phyloP scores from a whole-genome alignment of 1,140 invertebrate species.

The Tetragnatha versicolor region DNA sequence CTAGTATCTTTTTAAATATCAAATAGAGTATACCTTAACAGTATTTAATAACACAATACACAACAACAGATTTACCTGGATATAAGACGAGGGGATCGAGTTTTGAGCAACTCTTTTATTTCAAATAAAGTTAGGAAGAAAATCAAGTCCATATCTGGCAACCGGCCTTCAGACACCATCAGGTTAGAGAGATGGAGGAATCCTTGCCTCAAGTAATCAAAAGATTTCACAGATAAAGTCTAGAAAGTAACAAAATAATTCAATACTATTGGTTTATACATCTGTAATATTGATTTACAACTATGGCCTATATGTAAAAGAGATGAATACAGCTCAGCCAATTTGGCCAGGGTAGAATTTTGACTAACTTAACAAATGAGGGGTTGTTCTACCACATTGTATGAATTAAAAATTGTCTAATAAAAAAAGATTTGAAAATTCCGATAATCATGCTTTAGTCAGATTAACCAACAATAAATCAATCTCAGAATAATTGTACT shows the following conservation, averaged over 20 bases:
- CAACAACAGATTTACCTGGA: constrained; percentile 68
- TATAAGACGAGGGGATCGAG: constrained; percentile 69
- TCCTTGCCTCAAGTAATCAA: constrained; percentile 71
- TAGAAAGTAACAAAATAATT: constrained; percentile 57
- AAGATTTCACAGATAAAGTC: constrained; percentile 68
- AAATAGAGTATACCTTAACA: background rate
- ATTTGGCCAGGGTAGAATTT: no score
- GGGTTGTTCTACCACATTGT: no score
- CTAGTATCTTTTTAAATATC: no score
- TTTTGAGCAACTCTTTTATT: constrained; percentile 69
- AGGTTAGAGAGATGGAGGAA: constrained; percentile 70
- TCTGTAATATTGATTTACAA: no score
- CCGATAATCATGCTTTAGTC: no score
- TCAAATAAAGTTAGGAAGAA: constrained; percentile 76
- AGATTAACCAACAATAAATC: constrained; percentile 17
- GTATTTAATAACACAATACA: background rate
- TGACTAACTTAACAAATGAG: no score
- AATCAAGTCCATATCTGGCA: constrained; percentile 74
- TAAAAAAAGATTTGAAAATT: no score
- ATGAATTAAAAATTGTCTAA: no score
- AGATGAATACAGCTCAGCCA: no score
- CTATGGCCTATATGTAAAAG: no score
- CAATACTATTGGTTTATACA: no score
- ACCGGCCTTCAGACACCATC: constrained; percentile 70
- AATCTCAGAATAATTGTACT: constrained; percentile 33